These are phyloP conservation scores for Chrysotoxum bicinctum DNA, from an alignment of 2,888 invertebrate species.

Conservation along the genomic window DNA sequence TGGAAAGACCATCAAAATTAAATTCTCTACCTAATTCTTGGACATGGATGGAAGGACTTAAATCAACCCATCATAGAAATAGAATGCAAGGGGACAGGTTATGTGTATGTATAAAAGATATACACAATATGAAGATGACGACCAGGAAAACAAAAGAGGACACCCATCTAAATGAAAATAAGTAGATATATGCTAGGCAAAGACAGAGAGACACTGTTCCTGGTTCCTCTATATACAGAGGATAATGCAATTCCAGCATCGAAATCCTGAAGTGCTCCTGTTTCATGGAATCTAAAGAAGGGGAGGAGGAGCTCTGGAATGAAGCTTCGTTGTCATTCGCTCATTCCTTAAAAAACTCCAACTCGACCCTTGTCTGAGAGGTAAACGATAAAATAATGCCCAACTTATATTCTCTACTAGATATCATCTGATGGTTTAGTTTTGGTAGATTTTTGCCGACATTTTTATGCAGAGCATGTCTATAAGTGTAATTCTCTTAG, in stretches of 20 bases:
- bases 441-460: slow-evolving; percentile 22
- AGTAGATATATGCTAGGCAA: too few relatives aligned
- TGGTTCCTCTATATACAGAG: neutral
- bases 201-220: neutral
- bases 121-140: neutral
- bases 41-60: slow-evolving; percentile 30
- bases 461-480: slow-evolving; percentile 3
- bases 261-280: neutral
- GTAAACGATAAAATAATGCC: slow-evolving; percentile 14
- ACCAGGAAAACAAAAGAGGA: neutral
- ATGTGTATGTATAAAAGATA: neutral
- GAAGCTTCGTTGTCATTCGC: neutral
- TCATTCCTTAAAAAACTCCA: neutral
- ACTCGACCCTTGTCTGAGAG: neutral
- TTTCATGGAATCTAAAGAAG: neutral
- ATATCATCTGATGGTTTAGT: slow-evolving; percentile 26
- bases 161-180: neutral
- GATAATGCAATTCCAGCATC: slow-evolving; percentile 42
- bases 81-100: neutral
- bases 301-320: neutral
- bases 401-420: too few relatives aligned
- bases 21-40: slow-evolving; percentile 47
- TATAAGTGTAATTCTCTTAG: neutral
- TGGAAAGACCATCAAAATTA: neutral
- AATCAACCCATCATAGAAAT: slow-evolving; percentile 30